phyloP scores from a whole-genome alignment of 2,888 invertebrate genomes.

The Mesopsocus fuscifrons region DNA sequence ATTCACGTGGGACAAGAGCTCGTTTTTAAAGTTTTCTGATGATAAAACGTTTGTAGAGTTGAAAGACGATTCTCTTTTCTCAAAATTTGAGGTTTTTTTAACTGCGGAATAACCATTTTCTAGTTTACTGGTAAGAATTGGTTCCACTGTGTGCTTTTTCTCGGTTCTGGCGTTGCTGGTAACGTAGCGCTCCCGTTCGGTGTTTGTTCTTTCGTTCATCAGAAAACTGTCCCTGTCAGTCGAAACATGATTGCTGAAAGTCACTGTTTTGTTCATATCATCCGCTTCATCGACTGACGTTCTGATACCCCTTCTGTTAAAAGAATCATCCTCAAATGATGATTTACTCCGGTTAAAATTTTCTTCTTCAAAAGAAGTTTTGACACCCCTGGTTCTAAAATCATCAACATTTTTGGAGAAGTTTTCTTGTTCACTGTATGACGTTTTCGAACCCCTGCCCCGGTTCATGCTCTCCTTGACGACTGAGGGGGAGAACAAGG shows the following conservation, averaged over 20 bases:
- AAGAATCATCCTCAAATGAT: no score
- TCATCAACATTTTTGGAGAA: neutral
- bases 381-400: neutral
- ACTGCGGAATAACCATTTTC: neutral
- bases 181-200: neutral
- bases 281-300: no score
- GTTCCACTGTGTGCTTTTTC: neutral
- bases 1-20: conserved; percentile 3
- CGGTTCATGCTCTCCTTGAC: neutral
- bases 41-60: conserved; percentile 1
- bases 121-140: neutral
- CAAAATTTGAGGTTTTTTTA: neutral
- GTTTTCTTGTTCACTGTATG: neutral
- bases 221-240: neutral
- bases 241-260: neutral
- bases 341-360: neutral
- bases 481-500: neutral
- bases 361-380: neutral
- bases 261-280: neutral
- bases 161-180: neutral
- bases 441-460: neutral
- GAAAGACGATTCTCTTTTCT: neutral
- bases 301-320: no score
- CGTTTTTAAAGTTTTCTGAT: conserved; percentile 8
- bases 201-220: neutral